Evolutionary conservation across 2,888 invertebrate species (phyloP).

Genomic region (Synergus laeviventris): DNA sequence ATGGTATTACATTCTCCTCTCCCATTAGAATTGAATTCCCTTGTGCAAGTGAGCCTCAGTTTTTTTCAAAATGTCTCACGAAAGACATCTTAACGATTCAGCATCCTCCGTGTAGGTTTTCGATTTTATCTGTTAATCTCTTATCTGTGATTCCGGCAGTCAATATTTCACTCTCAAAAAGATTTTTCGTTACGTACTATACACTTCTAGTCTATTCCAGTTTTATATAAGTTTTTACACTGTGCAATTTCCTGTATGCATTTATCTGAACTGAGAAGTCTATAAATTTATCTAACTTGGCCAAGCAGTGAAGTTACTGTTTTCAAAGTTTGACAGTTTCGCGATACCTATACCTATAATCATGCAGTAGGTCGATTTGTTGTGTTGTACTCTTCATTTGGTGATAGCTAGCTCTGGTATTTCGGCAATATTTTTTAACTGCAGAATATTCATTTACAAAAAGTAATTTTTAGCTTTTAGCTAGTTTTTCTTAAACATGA

Average conservation of each 20-base stretch:
- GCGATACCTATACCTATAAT: slow-evolving; percentile 14
- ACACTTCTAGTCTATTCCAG: background rate
- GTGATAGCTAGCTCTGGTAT: background rate
- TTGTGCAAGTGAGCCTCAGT: slow-evolving; percentile 57
- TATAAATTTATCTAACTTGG: background rate
- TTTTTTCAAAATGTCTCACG: slow-evolving; percentile 53
- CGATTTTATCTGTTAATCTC: slow-evolving; percentile 8
- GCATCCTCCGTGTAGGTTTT: slow-evolving; percentile 49
- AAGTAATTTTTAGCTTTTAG: background rate
- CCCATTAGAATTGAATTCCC: slow-evolving; percentile 62
- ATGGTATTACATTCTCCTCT: slow-evolving; percentile 69
- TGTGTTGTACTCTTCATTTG: background rate
- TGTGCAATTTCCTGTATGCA: background rate
- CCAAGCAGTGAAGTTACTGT: slow-evolving; percentile 17
- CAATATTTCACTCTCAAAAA: background rate
- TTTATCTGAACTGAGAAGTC: slow-evolving; percentile 3
- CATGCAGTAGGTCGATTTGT: background rate
- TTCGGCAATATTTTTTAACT: background rate
- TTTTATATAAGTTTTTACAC: background rate
- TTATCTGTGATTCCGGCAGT: background rate
- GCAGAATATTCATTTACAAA: background rate
- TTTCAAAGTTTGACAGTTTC: slow-evolving; percentile 22
- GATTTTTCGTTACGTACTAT: background rate
- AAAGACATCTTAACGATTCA: slow-evolving; percentile 48
- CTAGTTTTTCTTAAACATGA: no score